Percentiles rank a stretch among this genome's conserved stretches.
Conservation (phyloP, 1,140 invertebrate species). For the Drosophila sucinea region DNA sequence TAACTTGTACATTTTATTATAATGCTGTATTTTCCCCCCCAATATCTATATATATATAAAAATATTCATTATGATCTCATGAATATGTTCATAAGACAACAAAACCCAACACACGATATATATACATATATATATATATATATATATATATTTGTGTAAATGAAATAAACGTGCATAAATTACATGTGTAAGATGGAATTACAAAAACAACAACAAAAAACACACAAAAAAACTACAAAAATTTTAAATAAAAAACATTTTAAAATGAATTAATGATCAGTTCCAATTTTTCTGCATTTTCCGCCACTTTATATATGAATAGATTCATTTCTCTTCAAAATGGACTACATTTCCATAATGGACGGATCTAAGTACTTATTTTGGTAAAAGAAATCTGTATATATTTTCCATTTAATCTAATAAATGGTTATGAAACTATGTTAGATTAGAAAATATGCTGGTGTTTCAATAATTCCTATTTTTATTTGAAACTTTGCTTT, state of each 20-base stretch:
- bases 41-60: conserved; percentile 48
- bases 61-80: conserved; percentile 75
- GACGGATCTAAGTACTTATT: too few species aligned
- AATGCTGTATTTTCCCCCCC: conserved; percentile 74
- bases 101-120: conserved; percentile 19
- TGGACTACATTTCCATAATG: too few species aligned
- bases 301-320: too few species aligned
- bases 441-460: too few species aligned
- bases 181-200: conserved; percentile 69
- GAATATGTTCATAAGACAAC: conserved; percentile 76
- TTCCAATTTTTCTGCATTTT: too few species aligned
- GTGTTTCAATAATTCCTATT: too few species aligned
- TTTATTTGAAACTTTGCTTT: background rate
- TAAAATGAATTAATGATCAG: background rate
- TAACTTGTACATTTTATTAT: conserved; percentile 76
- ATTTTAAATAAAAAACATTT: conserved; percentile 19
- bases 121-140: conserved; percentile 31
- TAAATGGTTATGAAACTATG: background rate
- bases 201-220: conserved; percentile 42
- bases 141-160: conserved; percentile 59
- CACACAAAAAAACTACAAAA: conserved; percentile 57
- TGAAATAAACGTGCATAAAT: conserved; percentile 69
- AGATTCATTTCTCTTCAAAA: too few species aligned
- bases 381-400: too few species aligned
- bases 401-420: background rate